Base-by-base conservation (phyloP, 2,797 vertebrate species). In the Acropternis orthonyx region DNA sequence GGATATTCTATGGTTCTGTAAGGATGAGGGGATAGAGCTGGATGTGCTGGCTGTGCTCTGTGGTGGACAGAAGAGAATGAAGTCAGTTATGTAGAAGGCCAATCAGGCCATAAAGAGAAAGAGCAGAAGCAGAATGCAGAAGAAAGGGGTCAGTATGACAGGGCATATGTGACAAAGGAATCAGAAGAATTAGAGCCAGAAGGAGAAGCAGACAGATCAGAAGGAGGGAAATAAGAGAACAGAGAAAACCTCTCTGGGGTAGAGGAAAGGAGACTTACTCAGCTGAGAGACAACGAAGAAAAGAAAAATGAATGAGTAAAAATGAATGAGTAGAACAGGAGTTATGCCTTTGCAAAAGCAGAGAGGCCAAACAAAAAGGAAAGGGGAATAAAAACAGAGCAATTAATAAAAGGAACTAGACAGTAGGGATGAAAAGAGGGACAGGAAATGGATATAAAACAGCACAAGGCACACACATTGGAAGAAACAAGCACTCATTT, bases 321-420 rank as follows among this genome's bases (percentile, higher is more conserved):
- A 95, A 81, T 49, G 83, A 93, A 88, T 59, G 23, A 92, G 43
- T 7, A 48, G 69, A 84, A 49, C 6, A 79, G 55, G 93, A 88
- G 28, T 81, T 37, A 46, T 4, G 17, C 21, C 79, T 44, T 62
- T 82, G 24, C 28, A 72, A 22, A 77, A 75, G 44, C 83, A 72
- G 66, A 82, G 88, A 90, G 34, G 16, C 20, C 27, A 30, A 43
- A 12, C 74, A 52, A 78, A 77, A 32, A 62, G 19, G 37, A 26
- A 67, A 85, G 11, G 36, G 14, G 30, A 85, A 19, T 52, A 71
- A 87, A 93, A 80, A 12, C 26, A 89, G 48, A 75, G 41, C 51
- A 86, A 88, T 85, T 94, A 93, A 94, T 94, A 85, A 85, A 84
- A 85, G 51, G 36, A 96, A 95, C 52, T 91, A 89, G 91, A 68